Evolutionary conservation across 2,113 vertebrate species (phyloP).

Genomic region (Paralichthys olivaceus): DNA sequence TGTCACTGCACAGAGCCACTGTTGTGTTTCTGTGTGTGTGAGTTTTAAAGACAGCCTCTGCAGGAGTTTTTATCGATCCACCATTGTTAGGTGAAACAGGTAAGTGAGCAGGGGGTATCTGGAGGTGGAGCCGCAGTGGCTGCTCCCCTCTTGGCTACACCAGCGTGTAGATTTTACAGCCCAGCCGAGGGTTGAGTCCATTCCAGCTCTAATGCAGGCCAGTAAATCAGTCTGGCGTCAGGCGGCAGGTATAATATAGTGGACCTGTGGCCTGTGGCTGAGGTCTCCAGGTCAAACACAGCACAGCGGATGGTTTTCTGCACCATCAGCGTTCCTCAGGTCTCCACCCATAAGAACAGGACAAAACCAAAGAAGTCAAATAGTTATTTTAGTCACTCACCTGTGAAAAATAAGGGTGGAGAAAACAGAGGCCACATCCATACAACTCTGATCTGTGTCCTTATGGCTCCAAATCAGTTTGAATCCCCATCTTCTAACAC

Average conservation of each 20-base stretch:
- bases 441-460: too few relatives aligned
- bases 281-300: slow-evolving; percentile 46
- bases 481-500: too few relatives aligned
- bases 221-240: slow-evolving; percentile 69
- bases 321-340: neutral
- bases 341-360: neutral
- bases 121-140: slow-evolving; percentile 6
- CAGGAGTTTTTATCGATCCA: slow-evolving; percentile 7
- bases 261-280: slow-evolving; percentile 38
- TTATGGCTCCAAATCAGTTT: too few relatives aligned
- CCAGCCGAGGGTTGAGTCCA: slow-evolving; percentile 45
- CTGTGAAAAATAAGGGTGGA: neutral
- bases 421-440: too few relatives aligned
- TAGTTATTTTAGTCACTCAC: neutral
- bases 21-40: neutral
- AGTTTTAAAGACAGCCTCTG: slow-evolving; percentile 20
- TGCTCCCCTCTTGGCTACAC: slow-evolving; percentile 42
- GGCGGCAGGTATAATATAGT: slow-evolving; percentile 57
- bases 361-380: neutral
- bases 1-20: slow-evolving; percentile 10
- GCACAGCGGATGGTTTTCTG: slow-evolving; percentile 44
- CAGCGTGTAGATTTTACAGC: slow-evolving; percentile 42
- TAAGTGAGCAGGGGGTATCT: slow-evolving; percentile 14
- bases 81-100: slow-evolving; percentile 14
- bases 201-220: slow-evolving; percentile 55